Evolutionary conservation across 1,140 invertebrate genomes (phyloP), one percentile per base, ranked within the genome.

Genomic region (Ptiloglossa arizonensis): DNA sequence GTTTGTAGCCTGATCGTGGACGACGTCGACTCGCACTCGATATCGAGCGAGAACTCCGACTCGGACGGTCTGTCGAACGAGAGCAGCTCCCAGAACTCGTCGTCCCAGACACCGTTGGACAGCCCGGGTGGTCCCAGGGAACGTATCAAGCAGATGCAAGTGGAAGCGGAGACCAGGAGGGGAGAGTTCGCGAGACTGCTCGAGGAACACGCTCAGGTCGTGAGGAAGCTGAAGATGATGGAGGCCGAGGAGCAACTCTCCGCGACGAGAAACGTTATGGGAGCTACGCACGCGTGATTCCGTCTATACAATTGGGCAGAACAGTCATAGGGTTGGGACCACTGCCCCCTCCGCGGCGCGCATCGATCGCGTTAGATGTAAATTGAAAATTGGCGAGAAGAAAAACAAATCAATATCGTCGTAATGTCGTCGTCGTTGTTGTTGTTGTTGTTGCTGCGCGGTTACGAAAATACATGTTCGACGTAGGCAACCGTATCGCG

Each of bases 171-270:
- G 69, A 92, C 91, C 13, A 88, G 93, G 32, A 90, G 93, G 64
- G 90, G 88, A 41, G 93, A 93, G 73, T 93, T 93, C 75, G 93
- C 93, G 24, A 86, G 91, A 64, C 82, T 93, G 6, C 85, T 93
- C 19, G 93, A 93, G 68, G 93, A 93, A 75, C 93, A 93, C 74
- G 92, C 92, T 17, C 92, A 93, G 73, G 90, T 93, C 38, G 92
- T 93, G 22, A 80, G 89, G 56, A 87, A 90, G 69, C 80, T 92
- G 75, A 92, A 92, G 73, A 89, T 91, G 75, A 91, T 92, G 88
- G 91, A 92, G 60, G 89, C 91, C 24, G 88, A 89, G 68, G 89
- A 90, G 59, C 87, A 89, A 27, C 75, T 84, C 17, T 82, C 88
- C 57, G 59, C 78, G 64, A 85, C 64, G 66, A 79, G 79, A n/a